These are phyloP conservation scores for Listronotus oregonensis DNA, from an alignment of 1,140 invertebrate species.

Conservation along the genomic window DNA sequence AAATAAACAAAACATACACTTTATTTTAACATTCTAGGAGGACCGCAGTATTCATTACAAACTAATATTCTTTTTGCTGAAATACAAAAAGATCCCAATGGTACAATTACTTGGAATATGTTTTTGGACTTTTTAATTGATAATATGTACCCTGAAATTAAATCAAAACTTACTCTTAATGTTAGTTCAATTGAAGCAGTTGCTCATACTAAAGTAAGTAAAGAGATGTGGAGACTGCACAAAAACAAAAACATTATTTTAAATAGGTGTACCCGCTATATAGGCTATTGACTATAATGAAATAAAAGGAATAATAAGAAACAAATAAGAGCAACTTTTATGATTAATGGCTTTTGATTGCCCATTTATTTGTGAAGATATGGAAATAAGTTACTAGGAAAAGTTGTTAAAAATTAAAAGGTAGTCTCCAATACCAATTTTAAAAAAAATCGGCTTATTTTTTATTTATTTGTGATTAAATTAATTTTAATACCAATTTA, in stretches of 20 bases:
- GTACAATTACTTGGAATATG: conserved; percentile 45
- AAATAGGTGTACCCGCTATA: background rate
- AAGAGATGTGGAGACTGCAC: background rate
- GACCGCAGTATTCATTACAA: conserved; percentile 36
- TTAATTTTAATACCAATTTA: no score
- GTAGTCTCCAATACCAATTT: no score
- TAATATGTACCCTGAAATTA: conserved; percentile 32
- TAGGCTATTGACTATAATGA: no score
- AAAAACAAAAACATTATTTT: background rate
- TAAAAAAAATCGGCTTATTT: no score
- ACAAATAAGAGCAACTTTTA: no score
- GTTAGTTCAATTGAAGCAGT: conserved; percentile 34
- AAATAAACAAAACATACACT: no score
- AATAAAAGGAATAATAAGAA: no score
- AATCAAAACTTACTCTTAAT: conserved; percentile 29
- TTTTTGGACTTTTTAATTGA: conserved; percentile 47
- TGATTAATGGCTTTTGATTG: no score
- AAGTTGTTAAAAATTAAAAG: no score
- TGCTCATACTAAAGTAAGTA: conserved; percentile 43
- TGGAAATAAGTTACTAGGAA: no score
- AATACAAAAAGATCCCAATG: conserved; percentile 30
- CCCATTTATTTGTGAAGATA: no score
- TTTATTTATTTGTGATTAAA: no score
- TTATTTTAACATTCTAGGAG: conserved; percentile 35
- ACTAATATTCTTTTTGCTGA: conserved; percentile 41